A percentile compares a stretch with the other conserved stretches of the same genome.
phyloP scores from a whole-genome alignment of 2,888 invertebrate species.

The Phoenoteleia sp. region DNA sequence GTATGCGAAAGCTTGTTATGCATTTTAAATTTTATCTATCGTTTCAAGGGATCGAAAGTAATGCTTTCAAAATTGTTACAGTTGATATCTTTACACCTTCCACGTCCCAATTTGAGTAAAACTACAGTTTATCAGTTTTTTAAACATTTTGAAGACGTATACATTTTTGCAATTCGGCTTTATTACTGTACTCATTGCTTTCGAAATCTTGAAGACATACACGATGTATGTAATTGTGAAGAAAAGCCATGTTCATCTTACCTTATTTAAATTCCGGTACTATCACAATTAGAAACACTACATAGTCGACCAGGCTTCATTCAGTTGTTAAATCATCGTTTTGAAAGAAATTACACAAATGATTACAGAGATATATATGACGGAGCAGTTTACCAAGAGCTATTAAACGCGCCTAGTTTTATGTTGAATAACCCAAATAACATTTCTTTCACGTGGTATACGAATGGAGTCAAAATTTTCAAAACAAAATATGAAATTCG shows the following conservation, averaged over 20 bases:
- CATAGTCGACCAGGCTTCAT: too few species aligned
- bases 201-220: too few species aligned
- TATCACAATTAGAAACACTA: too few species aligned
- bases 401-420: not conserved
- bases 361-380: conserved; percentile 7
- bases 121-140: not conserved
- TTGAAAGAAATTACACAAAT: too few species aligned
- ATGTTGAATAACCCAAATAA: not conserved
- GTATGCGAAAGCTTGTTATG: not conserved
- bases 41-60: not conserved
- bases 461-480: conserved; percentile 64
- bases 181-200: too few species aligned
- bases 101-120: not conserved
- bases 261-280: too few species aligned
- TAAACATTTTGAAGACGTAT: not conserved
- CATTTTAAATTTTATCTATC: not conserved
- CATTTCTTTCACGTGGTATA: conserved; percentile 12
- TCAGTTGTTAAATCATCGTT: too few species aligned
- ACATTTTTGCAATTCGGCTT: too few species aligned
- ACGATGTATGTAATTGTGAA: too few species aligned
- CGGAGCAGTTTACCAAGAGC: not conserved
- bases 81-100: not conserved
- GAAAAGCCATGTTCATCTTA: too few species aligned
- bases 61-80: conserved; percentile 3
- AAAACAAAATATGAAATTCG: conserved; percentile 53